Conservation (phyloP, 2,888 invertebrate species). For the Dasypolia templi region DNA sequence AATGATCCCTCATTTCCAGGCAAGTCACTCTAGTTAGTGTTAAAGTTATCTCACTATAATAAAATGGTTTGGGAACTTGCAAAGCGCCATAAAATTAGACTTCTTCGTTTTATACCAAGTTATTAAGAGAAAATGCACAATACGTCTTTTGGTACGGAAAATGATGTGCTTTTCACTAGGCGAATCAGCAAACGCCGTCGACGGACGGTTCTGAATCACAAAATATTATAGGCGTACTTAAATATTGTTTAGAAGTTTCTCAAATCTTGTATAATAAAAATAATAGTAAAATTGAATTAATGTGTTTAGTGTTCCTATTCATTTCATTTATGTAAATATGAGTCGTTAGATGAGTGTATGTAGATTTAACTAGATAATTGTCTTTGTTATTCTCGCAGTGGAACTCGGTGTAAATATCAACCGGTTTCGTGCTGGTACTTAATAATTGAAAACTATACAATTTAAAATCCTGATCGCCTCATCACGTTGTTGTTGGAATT, state of each 20-base stretch:
- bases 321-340: constrained; percentile 62
- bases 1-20: constrained; percentile 47
- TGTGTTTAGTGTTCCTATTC: constrained; percentile 17
- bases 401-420: constrained; percentile 63
- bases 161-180: not conserved
- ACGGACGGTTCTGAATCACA: not conserved
- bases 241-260: not conserved
- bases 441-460: constrained; percentile 38
- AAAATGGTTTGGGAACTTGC: not conserved
- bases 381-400: constrained; percentile 76
- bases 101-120: constrained; percentile 1
- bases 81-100: not conserved
- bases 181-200: not conserved
- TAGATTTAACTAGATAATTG: constrained; percentile 69
- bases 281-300: constrained; percentile 16
- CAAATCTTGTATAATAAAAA: not conserved
- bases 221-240: too few relatives aligned
- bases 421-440: constrained; percentile 56
- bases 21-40: too few relatives aligned
- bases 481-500: constrained; percentile 26
- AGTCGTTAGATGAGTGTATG: constrained; percentile 68
- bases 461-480: constrained; percentile 33
- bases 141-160: not conserved
- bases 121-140: not conserved
- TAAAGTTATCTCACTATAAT: not conserved